A percentile compares a stretch with the other conserved stretches of the same genome.
These are phyloP conservation scores for Crotalus tigris DNA, from an alignment of 2,113 vertebrate species.

Conservation along the genomic window DNA sequence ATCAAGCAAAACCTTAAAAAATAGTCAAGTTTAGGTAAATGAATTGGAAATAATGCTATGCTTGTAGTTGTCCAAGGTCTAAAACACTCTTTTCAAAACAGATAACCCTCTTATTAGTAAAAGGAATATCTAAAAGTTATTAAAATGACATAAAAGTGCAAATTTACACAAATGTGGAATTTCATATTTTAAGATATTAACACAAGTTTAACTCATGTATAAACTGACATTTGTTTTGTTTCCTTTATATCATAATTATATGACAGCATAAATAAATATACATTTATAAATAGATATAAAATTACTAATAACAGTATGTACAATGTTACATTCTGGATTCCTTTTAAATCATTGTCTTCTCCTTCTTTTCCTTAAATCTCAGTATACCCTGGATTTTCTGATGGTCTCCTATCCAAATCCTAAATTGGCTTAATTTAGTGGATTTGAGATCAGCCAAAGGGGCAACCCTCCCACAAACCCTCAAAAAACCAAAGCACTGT, in stretches of 20 bases:
- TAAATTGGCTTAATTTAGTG: not conserved
- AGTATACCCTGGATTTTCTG: not conserved
- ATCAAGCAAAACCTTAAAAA: not conserved
- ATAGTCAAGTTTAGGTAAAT: not conserved
- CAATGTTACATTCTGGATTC: not conserved
- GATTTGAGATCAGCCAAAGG: not conserved
- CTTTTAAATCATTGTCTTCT: not conserved
- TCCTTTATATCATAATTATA: not conserved
- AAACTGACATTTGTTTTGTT: not conserved
- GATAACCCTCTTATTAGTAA: not conserved
- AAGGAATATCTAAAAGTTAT: not conserved
- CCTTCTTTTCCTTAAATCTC: not conserved
- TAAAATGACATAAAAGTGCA: not conserved
- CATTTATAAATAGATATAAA: not conserved
- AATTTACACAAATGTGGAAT: not conserved
- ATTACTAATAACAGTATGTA: not conserved
- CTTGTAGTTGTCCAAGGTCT: not conserved
- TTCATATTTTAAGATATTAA: not conserved
- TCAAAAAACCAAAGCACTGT: not conserved
- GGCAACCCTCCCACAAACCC: not conserved
- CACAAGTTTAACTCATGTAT: not conserved
- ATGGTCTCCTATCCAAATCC: not conserved
- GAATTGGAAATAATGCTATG: not conserved
- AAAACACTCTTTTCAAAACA: not conserved
- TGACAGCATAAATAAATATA: not conserved